These are phyloP conservation scores for Muschampia plurimacula DNA, from an alignment of 2,888 invertebrate genomes.

Conservation along the genomic window DNA sequence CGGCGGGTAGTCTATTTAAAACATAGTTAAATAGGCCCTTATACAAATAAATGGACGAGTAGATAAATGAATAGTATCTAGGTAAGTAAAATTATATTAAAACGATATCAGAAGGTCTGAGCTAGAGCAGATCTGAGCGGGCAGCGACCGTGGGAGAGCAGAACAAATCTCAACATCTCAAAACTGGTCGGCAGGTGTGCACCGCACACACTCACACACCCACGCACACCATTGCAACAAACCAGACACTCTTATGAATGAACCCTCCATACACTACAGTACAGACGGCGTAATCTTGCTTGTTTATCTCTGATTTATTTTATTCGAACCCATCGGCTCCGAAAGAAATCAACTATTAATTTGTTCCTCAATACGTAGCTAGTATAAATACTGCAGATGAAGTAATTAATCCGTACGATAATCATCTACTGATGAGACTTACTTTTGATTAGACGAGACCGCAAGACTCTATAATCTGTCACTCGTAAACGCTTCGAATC, in stretches of 20 bases:
- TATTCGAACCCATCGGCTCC: constrained; percentile 76
- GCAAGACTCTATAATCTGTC: constrained; percentile 46
- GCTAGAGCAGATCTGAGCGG: constrained; percentile 79
- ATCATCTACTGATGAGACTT: constrained; percentile 63
- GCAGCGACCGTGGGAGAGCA: constrained; percentile 85
- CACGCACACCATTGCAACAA: constrained; percentile 58
- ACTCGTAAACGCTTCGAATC: constrained; percentile 42
- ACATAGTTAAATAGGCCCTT: background rate
- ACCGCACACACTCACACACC: constrained; percentile 54
- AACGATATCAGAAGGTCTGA: constrained; percentile 76
- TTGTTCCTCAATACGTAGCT: constrained; percentile 71
- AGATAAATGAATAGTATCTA: constrained; percentile 15
- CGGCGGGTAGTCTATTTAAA: too few species aligned
- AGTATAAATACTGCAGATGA: constrained; percentile 72
- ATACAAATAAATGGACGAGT: background rate
- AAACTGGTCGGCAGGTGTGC: constrained; percentile 86
- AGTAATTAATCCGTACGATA: constrained; percentile 77
- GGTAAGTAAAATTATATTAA: constrained; percentile 55
- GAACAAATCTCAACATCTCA: constrained; percentile 85
- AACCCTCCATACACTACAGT: constrained; percentile 58
- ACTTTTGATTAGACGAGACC: constrained; percentile 51
- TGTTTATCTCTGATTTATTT: constrained; percentile 84
- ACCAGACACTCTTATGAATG: constrained; percentile 81
- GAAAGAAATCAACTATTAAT: constrained; percentile 79
- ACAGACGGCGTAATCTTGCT: constrained; percentile 69